phyloP scores from a whole-genome alignment of 2,888 invertebrate species.

The Drosophila cognata region DNA sequence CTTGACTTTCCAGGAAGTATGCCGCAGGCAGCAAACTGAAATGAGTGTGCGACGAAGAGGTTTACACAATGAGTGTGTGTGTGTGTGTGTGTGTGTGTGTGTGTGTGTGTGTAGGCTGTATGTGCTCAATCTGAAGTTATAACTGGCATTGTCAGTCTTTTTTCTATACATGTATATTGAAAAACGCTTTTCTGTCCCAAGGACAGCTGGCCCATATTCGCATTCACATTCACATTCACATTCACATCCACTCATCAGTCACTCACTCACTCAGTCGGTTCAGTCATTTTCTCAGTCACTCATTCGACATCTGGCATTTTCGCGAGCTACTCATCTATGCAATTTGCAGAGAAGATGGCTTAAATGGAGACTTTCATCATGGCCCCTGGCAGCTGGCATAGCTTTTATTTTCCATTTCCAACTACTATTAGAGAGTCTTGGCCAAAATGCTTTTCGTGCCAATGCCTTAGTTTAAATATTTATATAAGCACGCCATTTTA shows the following conservation, averaged over 20 bases:
- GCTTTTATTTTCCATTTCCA: constrained; percentile 57
- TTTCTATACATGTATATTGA: constrained; percentile 49
- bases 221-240: constrained; percentile 19
- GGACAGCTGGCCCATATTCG: constrained; percentile 54
- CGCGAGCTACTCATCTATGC: constrained; percentile 31
- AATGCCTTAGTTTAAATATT: constrained; percentile 66
- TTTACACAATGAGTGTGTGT: not conserved
- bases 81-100: not conserved
- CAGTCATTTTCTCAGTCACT: constrained; percentile 8
- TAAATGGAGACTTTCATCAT: constrained; percentile 31
- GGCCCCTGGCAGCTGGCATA: constrained; percentile 51
- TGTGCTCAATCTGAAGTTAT: constrained; percentile 22
- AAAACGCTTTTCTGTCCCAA: constrained; percentile 67
- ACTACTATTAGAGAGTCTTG: constrained; percentile 20
- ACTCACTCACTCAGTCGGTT: constrained; percentile 10
- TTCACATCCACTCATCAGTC: constrained; percentile 39
- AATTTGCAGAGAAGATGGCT: constrained; percentile 46
- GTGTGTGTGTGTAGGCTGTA: not conserved
- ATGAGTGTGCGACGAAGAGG: constrained; percentile 7
- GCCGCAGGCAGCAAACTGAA: constrained; percentile 28
- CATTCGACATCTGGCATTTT: constrained; percentile 45
- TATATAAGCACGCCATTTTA: constrained; percentile 63
- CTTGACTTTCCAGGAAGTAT: constrained; percentile 45
- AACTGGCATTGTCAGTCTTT: constrained; percentile 35
- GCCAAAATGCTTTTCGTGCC: constrained; percentile 59